Base-by-base conservation (phyloP, 2,888 invertebrate genomes). In the Amphipyra berbera region DNA sequence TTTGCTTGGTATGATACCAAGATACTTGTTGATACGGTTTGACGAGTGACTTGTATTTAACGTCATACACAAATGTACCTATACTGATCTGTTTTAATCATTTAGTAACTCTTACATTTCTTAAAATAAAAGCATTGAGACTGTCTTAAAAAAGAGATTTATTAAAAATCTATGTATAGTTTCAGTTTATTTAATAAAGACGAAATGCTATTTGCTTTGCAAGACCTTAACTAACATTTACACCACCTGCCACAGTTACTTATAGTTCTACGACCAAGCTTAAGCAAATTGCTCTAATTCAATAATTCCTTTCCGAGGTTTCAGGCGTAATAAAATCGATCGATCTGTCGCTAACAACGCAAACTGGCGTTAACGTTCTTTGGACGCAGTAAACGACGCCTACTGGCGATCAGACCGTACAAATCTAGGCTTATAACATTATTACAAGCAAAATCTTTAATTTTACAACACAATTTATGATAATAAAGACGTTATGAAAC, bases 371-470 rank as follows among this genome's bases (percentile, higher is more conserved):
- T 53, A 78, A 75, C 62, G 53, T 50, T 47, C 2, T 53, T 30
- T 56, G 42, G 40, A 33, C 61, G 67, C 68, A 78, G 80, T 85
- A 83, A 83, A 81, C n/a, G 62, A 71, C 88, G 83, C 88, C 89
- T 84, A 86, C 89, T 61, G 62, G 54, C 40, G 48, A 65, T 41
- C 54, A 21, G 21, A 68, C 66, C 62, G 64, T 71, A 79, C 82
- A 73, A 81, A 86, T 82, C 67, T 71, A 76, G 69, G 72, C 79
- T 86, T 84, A 85, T 71, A 68, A 76, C 73, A 68, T 66, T 81
- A 82, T 84, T 84, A 82, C 84, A 81, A 77, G 74, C 78, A 64
- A 83, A 85, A 87, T 81, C 79, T 85, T 86, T 85, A 84, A 85
- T 85, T 87, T 88, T 82, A 86, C 73, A 76, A 78, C 74, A 68